Base-by-base conservation (phyloP, 2,888 invertebrate genomes). In the Ormyrus pomaceus region DNA sequence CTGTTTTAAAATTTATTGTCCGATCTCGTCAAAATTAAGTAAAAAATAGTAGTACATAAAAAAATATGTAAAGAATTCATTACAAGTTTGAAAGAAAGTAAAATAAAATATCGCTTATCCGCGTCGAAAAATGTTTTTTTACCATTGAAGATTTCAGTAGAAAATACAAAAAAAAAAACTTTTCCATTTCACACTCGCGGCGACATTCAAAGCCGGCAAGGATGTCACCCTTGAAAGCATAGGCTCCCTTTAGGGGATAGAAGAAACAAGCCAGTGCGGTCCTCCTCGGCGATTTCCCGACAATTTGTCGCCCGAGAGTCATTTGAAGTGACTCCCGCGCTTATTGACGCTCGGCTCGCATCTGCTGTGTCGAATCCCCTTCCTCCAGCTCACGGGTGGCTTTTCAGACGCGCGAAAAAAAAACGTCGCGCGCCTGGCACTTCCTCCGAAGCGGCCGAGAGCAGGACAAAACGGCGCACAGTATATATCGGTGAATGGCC, bases 301-400 rank as follows among this genome's bases (percentile, higher is more conserved):
- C 79, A 79, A 82, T 82, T 82, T 82, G 81, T 82, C 81, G 81
- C 61, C 56, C 70, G 61, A 71, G 80, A n/a, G 69, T 45, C 34
- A 80, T 73, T 80, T 69, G 74, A 75, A 78, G 71, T 78, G 74
- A 75, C 77, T 81, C 74, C 81, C 59, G 74, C 70, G 77, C 76
- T 71, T 61, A 34, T 65, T 51, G 68, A 53, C 76, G 68, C 11
- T 46, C 34, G 34, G 34, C 0, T 34, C 34, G 50, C 74, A 74
- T 59, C 77, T 77, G 76, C 66, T 64, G 69, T 77, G 64, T 58
- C 75, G 75, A 75, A 76, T 80, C 50, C 51, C n/a, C 11, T 13
- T 13, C 34, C 34, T 9, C 2, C 59, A 9, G 50, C 45, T 59
- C 76, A 68, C 50, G 76, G 80, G 71, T 76, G 76, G 71, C 55